Evolutionary conservation across 2,797 vertebrate species (phyloP).

Genomic region (Tapera naevia): DNA sequence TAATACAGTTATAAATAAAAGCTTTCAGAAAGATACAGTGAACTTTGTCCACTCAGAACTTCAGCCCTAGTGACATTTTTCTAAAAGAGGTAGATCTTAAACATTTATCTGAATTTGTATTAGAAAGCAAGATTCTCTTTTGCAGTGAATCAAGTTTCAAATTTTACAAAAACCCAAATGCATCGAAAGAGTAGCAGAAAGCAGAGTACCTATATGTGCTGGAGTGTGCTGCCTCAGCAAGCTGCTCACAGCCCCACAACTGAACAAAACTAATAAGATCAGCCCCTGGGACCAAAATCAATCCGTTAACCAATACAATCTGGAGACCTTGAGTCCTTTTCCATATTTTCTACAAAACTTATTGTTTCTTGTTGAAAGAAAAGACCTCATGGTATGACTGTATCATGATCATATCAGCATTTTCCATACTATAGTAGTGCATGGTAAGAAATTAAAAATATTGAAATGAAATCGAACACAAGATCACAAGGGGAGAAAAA

Average conservation of each 20-base stretch:
- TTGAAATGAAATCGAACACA: neutral
- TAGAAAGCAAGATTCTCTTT: neutral
- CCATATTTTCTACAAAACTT: constrained; percentile 43
- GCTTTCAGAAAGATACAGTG: neutral
- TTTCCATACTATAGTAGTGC: neutral
- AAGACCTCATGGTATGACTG: neutral
- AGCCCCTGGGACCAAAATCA: constrained; percentile 39
- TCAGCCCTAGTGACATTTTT: neutral
- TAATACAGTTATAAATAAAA: neutral
- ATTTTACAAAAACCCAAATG: accelerated
- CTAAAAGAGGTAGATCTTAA: neutral
- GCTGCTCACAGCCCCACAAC: neutral
- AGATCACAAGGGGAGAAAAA: accelerated
- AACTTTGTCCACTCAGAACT: neutral
- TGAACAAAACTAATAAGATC: constrained; percentile 10
- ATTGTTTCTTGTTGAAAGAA: constrained; percentile 23
- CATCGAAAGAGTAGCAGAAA: neutral
- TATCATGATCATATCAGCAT: neutral
- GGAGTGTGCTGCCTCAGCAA: neutral
- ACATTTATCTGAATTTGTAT: neutral
- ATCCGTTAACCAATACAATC: constrained; percentile 55
- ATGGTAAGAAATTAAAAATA: neutral
- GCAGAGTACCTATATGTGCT: neutral
- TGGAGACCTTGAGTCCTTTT: neutral
- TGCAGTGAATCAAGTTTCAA: neutral